These are phyloP conservation scores for Sporophila hypoxantha DNA, from an alignment of 2,113 vertebrate species.

Conservation along the genomic window DNA sequence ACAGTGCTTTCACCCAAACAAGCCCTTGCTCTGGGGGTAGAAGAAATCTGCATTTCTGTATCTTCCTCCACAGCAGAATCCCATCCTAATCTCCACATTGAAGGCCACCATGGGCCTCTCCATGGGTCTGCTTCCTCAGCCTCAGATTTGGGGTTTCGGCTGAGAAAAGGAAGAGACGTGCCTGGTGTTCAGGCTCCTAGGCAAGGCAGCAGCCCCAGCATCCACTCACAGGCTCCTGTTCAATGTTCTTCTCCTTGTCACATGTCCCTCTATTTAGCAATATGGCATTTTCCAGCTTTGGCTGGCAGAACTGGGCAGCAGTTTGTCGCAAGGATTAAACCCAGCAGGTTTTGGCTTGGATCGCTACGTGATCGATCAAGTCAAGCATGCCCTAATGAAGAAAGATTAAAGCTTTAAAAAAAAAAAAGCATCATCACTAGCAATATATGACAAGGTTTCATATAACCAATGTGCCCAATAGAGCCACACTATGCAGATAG, in stretches of 20 bases:
- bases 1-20: background rate
- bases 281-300: background rate
- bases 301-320: background rate
- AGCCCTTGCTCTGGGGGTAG: background rate
- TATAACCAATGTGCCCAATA: background rate
- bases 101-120: background rate
- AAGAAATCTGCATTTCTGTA: background rate
- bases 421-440: background rate
- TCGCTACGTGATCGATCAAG: background rate
- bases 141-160: background rate
- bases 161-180: accelerated
- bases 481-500: background rate
- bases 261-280: background rate
- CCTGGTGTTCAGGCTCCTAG: background rate
- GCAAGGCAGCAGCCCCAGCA: background rate
- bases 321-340: background rate
- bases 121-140: background rate
- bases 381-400: background rate
- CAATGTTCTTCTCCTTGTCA: background rate
- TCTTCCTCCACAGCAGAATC: background rate
- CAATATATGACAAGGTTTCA: background rate
- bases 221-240: background rate
- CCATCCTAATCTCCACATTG: background rate
- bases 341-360: background rate
- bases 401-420: background rate